Conservation (phyloP, 2,113 vertebrate genomes). For the Phycodurus eques region DNA sequence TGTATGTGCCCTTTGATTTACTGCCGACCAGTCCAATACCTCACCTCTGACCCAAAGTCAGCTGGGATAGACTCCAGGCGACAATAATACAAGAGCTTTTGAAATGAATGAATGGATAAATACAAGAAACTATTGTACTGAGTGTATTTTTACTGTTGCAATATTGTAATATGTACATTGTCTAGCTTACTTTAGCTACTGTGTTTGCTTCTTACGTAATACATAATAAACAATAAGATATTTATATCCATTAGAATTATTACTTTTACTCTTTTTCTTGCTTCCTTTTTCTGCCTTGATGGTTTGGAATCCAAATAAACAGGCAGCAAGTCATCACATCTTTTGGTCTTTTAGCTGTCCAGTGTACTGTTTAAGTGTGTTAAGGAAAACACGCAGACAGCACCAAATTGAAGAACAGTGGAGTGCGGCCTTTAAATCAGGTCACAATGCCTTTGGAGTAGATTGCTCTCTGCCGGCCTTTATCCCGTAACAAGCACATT, state of each 20-base stretch:
- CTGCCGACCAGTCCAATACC: no score
- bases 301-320: background rate
- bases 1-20: no score
- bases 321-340: constrained; percentile 42
- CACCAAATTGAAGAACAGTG: constrained; percentile 54
- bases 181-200: no score
- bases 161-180: no score
- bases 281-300: background rate
- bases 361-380: constrained; percentile 59
- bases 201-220: no score
- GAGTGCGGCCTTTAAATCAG: constrained; percentile 65
- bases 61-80: no score
- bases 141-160: no score
- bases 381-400: constrained; percentile 56
- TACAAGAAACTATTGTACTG: no score
- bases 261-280: no score
- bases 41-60: no score
- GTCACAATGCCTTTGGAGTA: constrained; percentile 60
- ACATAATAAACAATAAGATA: background rate
- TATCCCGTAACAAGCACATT: constrained; percentile 59
- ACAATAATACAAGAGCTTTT: no score
- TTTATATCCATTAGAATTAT: background rate
- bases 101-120: no score
- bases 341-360: constrained; percentile 41
- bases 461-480: constrained; percentile 41